Evolutionary conservation across 2,113 vertebrate species (phyloP), one percentile per base, ranked within the genome.

Genomic region (Laterallus jamaicensis): DNA sequence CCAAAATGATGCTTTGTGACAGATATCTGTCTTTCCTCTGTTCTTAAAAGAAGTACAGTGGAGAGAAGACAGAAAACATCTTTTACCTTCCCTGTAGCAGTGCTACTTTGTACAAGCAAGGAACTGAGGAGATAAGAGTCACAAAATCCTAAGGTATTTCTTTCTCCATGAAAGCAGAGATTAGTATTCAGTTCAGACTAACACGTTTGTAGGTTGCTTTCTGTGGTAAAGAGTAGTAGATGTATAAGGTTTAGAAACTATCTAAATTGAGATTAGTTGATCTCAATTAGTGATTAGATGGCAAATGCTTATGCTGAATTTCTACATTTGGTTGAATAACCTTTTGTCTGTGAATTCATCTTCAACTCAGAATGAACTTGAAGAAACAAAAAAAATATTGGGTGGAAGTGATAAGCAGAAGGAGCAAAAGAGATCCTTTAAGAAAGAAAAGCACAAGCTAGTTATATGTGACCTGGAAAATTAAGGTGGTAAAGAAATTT

Each of bases 21-120:
- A 86, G 11, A 59, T 90, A 92, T 52, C 86, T 80, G 22, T 90
- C 50, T 90, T 91, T 64, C 9, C 13, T 93, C 76, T 94, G 25
- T 83, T 92, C 64, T 93, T 94, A 52, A 94, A 93, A 94, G 68
- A 49, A 86, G 5, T 42, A 35, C 49, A 73, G 44, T 42, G 40
- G 15, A 90, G n/a, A 74, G 60, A 86, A 74, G 55, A 63, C 42
- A 93, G 69, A 86, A 94, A 83, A 1, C 8, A 59, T 91, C 59
- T 77, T 81, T 93, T 92, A 92, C 94, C 82, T 96, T 94, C 94
- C 91, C 95, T 78, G 13, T 84, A 81, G 86, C 91, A 84, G 29
- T 83, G 29, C 22, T 90, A 29, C 80, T 92, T 88, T 63, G 11
- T 78, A 63, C 37, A 75, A 37, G 15, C 19, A 86, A 64, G 52